A percentile compares a stretch with the other conserved stretches of the same genome.
These are phyloP conservation scores for Gallinago undulata DNA, from an alignment of 2,113 vertebrate genomes.

Conservation along the genomic window DNA sequence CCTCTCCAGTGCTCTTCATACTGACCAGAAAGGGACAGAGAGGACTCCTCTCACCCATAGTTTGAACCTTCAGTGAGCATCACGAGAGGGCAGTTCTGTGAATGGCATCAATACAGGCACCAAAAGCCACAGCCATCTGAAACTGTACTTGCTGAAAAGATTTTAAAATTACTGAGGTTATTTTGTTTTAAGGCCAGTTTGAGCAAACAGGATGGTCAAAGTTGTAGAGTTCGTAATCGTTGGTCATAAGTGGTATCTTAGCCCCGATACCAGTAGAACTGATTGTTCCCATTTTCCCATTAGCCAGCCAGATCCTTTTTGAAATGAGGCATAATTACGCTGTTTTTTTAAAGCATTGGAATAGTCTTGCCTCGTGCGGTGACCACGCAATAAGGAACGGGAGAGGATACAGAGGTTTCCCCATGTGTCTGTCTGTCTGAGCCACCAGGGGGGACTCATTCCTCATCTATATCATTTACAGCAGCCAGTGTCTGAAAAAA, in stretches of 20 bases:
- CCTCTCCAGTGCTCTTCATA: not conserved
- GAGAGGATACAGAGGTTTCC: not conserved
- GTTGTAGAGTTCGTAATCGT: not conserved
- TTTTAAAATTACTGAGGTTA: not conserved
- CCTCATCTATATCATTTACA: not conserved
- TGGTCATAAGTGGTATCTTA: not conserved
- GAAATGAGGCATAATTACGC: not conserved
- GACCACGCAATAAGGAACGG: not conserved
- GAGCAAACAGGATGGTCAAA: not conserved
- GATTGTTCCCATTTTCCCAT: not conserved
- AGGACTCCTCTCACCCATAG: not conserved
- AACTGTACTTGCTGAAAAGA: not conserved
- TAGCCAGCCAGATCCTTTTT: not conserved
- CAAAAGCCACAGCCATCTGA: not conserved
- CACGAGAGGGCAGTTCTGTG: not conserved
- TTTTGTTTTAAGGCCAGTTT: not conserved
- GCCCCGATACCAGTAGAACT: not conserved
- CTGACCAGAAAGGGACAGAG: not conserved
- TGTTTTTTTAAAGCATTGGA: not conserved
- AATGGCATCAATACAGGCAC: accelerated
- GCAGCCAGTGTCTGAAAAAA: not conserved
- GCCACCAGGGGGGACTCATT: constrained; percentile 62
- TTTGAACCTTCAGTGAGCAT: not conserved
- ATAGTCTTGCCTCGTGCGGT: not conserved
- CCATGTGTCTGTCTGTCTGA: not conserved